Evolutionary conservation across 2,888 invertebrate genomes (phyloP).

Genomic region (Eustalomyia histrio): DNA sequence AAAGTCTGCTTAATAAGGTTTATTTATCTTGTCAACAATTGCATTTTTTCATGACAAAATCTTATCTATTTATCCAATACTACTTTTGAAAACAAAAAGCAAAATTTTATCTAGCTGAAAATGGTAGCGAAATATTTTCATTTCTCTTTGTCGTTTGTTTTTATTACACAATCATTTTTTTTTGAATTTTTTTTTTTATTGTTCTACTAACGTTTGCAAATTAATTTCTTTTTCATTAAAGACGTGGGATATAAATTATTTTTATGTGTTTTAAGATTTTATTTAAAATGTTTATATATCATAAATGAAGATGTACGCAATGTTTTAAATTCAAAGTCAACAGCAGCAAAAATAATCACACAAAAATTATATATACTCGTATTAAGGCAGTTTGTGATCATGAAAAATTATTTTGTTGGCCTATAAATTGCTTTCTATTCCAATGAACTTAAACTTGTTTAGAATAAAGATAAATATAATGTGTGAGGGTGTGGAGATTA

Average conservation of each 20-base stretch:
- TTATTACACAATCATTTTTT: conserved; percentile 5
- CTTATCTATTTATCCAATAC: not conserved
- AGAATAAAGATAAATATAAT: conserved; percentile 14
- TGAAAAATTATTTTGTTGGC: conserved; percentile 22
- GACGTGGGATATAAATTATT: conserved; percentile 47
- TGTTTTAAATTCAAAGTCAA: conserved; percentile 49
- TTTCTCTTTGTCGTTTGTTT: conserved; percentile 10
- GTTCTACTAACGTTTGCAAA: not conserved
- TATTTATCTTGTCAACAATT: too few relatives aligned
- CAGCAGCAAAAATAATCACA: conserved; percentile 36
- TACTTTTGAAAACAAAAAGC: not conserved
- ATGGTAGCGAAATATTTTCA: conserved; percentile 8
- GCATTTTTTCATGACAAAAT: too few relatives aligned
- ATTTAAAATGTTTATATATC: not conserved
- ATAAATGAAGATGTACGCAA: conserved; percentile 23
- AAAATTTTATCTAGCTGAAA: conserved; percentile 31
- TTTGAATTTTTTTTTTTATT: conserved; percentile 8
- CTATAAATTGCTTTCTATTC: conserved; percentile 33
- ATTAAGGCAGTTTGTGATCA: conserved; percentile 6
- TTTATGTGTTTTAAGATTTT: conserved; percentile 13
- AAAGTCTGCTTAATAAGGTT: too few relatives aligned
- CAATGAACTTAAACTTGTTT: conserved; percentile 57
- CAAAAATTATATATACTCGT: not conserved
- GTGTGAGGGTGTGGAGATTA: conserved; percentile 48
- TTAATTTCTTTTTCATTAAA: conserved; percentile 46